Evolutionary conservation across 2,113 vertebrate species (phyloP), one percentile per base, ranked within the genome.

Genomic region (Rissa tridactyla): DNA sequence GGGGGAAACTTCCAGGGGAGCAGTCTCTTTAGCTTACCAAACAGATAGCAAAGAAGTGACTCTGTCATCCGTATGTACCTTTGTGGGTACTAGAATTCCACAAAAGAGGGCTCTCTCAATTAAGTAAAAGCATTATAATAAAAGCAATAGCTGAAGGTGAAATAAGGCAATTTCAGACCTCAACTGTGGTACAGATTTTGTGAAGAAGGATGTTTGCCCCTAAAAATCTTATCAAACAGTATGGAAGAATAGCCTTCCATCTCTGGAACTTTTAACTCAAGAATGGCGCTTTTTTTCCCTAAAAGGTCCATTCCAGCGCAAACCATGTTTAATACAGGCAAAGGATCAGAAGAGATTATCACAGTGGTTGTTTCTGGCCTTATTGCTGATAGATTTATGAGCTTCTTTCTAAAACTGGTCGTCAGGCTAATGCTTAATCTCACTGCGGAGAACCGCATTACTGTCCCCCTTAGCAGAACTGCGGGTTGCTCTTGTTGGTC

Each of bases 151-250:
- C 26, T 38, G 44, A 72, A 85, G 44, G 12, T 46, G 54, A 96
- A 61, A 22, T 4, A 8, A 89, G 52, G 38, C 36, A 27, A 34
- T 61, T 85, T 76, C 21, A 82, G 52, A 89, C 25, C 9, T 66
- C 64, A 5, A 0, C 0, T 30, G 66, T 1, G 0, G 6, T 15
- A 34, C 44, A n/a, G 20, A 55, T 73, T 73, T 94, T 77, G 17
- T 34, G 58, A 86, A 60, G 57, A 86, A 47, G n/a, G 7, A 17
- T 60, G 70, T 61, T 57, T 76, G 36, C 6, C 27, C 13, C 38
- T 38, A 79, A 77, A 86, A 90, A 54, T 7, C 23, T 85, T 32
- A 65, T 42, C 20, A 20, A 82, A 52, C 13, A 17, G 3, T 9
- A 19, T 25, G 27, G 54, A 87, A 79, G 30, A 62, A 47, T 73